Base-by-base conservation (phyloP, 2,113 vertebrate genomes). In the Excalfactoria chinensis region DNA sequence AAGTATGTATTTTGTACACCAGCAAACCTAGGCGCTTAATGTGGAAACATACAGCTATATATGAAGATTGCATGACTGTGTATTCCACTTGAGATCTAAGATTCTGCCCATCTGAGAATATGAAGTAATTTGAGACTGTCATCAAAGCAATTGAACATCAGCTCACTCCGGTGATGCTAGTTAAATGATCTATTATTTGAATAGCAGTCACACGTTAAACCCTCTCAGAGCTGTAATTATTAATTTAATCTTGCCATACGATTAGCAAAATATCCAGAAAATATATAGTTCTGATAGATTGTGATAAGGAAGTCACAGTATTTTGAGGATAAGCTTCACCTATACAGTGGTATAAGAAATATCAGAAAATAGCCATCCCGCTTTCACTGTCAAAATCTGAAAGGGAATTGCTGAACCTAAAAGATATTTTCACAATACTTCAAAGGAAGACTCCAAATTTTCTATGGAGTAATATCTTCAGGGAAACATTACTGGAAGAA, bases 21-120 rank as follows among this genome's bases (percentile, higher is more conserved):
- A 37, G 16, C 16, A 35, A 5, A 49, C 19, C 48, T 0, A 82
- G 25, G 43, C 3, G 55, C 4, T 0, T 3, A 71, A 13, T 2
- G 35, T 55, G 84, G 16, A 19, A 59, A 8, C 1, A 1, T 0
- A 62, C 4, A 74, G 15, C 8, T 83, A 62, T 30, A 13, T 43
- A 23, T 76, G 43, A 74, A 90, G 87, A 63, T 66, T 20, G 30
- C n/a, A 35, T 69, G 21, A 56, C 68, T 67, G 8, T 59, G 82
- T 88, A 59, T 51, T 84, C 19, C 19, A 81, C 10, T 9, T 59
- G 19, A 81, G 3, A 82, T 8, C 5, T 37, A 55, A 51, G 25
- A 81, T 25, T 46, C 43, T 35, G 35, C 22, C 17, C 8, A 46
- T 35, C 18, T 74, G 17, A 77, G 3, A 41, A 35, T 3, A 90